Percentiles rank a stretch among this genome's conserved stretches.
Evolutionary conservation across 64 coral and sea anemone genomes (phyloP).

Genomic region (Anthopleura sola): DNA sequence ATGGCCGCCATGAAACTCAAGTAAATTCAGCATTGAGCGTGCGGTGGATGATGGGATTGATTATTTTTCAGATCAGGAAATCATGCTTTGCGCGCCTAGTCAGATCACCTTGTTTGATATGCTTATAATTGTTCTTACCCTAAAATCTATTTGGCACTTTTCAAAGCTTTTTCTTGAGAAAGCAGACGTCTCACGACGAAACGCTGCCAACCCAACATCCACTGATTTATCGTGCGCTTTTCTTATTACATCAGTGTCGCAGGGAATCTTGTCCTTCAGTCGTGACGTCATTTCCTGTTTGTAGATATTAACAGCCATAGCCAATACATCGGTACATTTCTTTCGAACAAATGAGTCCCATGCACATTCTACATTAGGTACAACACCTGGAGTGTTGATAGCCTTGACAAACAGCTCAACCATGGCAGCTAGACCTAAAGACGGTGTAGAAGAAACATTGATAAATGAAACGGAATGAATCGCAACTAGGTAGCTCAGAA

Average conservation of each 20-base stretch:
- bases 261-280: conserved; percentile 37
- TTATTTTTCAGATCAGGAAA: no score
- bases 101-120: no score
- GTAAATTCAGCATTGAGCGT: no score
- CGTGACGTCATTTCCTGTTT: conserved; percentile 30
- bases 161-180: conserved; percentile 46
- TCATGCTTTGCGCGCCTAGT: no score
- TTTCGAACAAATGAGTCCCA: conserved; percentile 60
- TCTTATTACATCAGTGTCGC: conserved; percentile 45
- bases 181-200: conserved; percentile 31
- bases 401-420: conserved; percentile 58
- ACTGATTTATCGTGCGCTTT: conserved; percentile 34
- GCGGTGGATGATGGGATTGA: no score
- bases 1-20: no score
- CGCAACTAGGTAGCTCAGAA: no score
- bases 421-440: conserved; percentile 53
- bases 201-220: conserved; percentile 1
- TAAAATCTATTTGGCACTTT: conserved; percentile 38
- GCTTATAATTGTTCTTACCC: neutral
- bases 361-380: conserved; percentile 68
- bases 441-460: neutral
- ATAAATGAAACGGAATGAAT: neutral
- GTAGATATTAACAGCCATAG: conserved; percentile 30
- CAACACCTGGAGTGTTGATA: conserved; percentile 57
- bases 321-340: conserved; percentile 49